Percentiles rank a stretch among this genome's conserved stretches.
These are phyloP conservation scores for Oryzias woworae DNA, from an alignment of 2,113 vertebrate species.

Conservation along the genomic window DNA sequence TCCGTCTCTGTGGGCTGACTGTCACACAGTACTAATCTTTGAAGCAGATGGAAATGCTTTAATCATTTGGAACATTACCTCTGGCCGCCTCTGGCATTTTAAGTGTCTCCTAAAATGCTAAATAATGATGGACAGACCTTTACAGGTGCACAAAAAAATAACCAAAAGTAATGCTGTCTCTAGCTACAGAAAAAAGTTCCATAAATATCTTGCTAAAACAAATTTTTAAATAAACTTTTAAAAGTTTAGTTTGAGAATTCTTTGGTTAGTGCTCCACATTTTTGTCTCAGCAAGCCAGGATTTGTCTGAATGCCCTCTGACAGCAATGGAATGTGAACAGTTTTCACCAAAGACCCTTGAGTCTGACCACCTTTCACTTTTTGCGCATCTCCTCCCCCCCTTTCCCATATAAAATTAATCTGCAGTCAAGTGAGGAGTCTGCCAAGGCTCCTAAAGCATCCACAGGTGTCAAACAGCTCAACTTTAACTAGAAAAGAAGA, in stretches of 20 bases:
- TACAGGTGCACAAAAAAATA: not conserved
- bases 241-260: conserved; percentile 13
- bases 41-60: conserved; percentile 76
- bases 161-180: not conserved
- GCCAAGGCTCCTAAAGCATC: conserved; percentile 51
- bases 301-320: conserved; percentile 73
- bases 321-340: conserved; percentile 75
- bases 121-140: conserved; percentile 13
- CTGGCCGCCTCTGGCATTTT: conserved; percentile 45
- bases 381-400: conserved; percentile 35
- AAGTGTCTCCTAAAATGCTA: conserved; percentile 31
- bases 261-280: conserved; percentile 38
- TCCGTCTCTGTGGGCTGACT: conserved; percentile 39
- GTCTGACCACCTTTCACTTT: conserved; percentile 70
- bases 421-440: conserved; percentile 42
- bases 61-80: conserved; percentile 71
- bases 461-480: conserved; percentile 69
- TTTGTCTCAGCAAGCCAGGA: conserved; percentile 67
- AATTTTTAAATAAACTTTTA: not conserved
- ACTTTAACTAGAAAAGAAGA: conserved; percentile 6
- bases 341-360: conserved; percentile 68
- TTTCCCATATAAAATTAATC: conserved; percentile 51
- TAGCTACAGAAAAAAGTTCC: not conserved
- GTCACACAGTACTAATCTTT: conserved; percentile 69
- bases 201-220: not conserved